Percentiles rank a stretch among this genome's conserved stretches.
phyloP scores from a whole-genome alignment of 2,888 invertebrate genomes.

The Lepidocyrtoides sp. region DNA sequence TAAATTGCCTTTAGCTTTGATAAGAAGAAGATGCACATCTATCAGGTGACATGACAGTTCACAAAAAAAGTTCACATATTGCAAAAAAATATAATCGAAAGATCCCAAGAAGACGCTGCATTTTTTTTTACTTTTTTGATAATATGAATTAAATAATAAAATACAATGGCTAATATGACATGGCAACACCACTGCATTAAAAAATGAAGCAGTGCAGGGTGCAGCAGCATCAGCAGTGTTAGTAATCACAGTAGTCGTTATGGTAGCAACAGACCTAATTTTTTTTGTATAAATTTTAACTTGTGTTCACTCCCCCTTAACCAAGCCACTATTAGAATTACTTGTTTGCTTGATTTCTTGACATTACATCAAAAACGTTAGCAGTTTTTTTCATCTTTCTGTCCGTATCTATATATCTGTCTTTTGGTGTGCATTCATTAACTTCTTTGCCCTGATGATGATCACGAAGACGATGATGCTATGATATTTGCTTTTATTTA shows the following conservation, averaged over 20 bases:
- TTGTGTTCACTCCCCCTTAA: conserved; percentile 61
- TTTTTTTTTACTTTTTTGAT: background rate
- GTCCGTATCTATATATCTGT: background rate
- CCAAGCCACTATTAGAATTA: conserved; percentile 53
- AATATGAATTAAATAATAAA: conserved; percentile 49
- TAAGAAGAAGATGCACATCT: conserved; percentile 37
- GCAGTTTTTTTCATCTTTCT: conserved; percentile 48
- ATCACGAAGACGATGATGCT: background rate
- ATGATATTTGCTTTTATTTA: background rate
- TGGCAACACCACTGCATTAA: background rate
- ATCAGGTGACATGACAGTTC: conserved; percentile 57
- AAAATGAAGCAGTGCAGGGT: conserved; percentile 27
- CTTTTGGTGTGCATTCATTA: conserved; percentile 17
- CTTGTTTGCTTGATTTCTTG: conserved; percentile 73
- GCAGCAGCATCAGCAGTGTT: conserved; percentile 7
- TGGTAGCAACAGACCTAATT: conserved; percentile 51
- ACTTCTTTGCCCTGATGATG: background rate
- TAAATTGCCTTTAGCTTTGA: conserved; percentile 67
- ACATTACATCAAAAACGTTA: conserved; percentile 67
- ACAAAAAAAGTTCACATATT: conserved; percentile 45
- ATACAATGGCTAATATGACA: conserved; percentile 50
- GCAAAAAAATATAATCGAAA: conserved; percentile 1
- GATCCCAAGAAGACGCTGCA: conserved; percentile 34
- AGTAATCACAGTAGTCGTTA: conserved; percentile 7
- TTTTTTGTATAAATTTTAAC: conserved; percentile 35